phyloP scores from a whole-genome alignment of 2,888 invertebrate species.

The Tyria jacobaeae region DNA sequence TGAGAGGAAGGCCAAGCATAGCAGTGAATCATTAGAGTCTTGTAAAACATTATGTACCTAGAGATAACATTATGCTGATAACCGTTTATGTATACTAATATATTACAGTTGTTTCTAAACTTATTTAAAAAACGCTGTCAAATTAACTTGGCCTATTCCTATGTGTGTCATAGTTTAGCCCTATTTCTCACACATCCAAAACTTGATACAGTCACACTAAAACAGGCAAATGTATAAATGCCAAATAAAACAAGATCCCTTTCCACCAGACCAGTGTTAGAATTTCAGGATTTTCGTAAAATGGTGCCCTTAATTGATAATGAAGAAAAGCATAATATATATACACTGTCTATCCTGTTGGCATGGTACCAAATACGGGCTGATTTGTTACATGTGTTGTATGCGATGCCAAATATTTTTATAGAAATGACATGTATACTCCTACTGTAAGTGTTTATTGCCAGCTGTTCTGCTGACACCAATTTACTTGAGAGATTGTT shows the following conservation, averaged over 20 bases:
- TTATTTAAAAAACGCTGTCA: too few relatives aligned
- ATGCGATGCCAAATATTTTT: slow-evolving; percentile 43
- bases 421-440: slow-evolving; percentile 30
- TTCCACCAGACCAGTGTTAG: neutral
- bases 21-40: too few relatives aligned
- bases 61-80: too few relatives aligned
- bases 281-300: neutral
- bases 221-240: neutral
- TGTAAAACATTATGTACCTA: too few relatives aligned
- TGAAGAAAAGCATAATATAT: slow-evolving; percentile 29
- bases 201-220: neutral
- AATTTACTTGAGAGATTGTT: slow-evolving; percentile 26
- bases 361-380: slow-evolving; percentile 37
- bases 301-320: slow-evolving; percentile 5
- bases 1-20: too few relatives aligned
- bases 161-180: neutral
- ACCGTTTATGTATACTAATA: too few relatives aligned
- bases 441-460: slow-evolving; percentile 12
- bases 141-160: too few relatives aligned
- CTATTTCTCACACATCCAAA: neutral
- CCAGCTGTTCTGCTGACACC: slow-evolving; percentile 9
- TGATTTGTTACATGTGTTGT: slow-evolving; percentile 34
- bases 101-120: too few relatives aligned
- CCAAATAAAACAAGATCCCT: neutral
- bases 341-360: slow-evolving; percentile 28